These are phyloP conservation scores for Enteromius argenteus DNA, from an alignment of 2,797 vertebrate species.

Conservation along the genomic window DNA sequence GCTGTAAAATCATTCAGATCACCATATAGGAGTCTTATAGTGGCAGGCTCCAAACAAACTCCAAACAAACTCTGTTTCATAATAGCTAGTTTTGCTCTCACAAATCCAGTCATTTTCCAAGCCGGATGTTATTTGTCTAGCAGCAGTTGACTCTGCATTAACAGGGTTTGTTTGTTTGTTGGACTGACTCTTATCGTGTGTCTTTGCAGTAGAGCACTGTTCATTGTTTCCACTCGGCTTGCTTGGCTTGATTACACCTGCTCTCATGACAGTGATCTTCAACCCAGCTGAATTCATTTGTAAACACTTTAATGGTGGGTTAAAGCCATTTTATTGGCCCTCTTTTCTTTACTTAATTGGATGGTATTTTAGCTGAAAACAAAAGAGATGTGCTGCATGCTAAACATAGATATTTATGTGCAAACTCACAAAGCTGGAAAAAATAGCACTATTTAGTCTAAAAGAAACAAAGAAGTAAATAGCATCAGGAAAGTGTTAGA, in stretches of 20 bases:
- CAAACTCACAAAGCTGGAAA: not conserved
- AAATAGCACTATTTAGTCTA: not conserved
- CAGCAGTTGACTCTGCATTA: not conserved
- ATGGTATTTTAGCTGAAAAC: conserved; percentile 35
- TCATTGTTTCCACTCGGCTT: conserved; percentile 13
- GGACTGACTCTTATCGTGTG: not conserved
- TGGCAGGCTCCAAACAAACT: no score
- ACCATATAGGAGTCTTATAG: not conserved
- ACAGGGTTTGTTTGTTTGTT: no score
- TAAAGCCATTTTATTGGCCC: conserved; percentile 31
- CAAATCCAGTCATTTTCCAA: not conserved
- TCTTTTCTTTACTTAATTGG: conserved; percentile 39
- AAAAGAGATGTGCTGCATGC: conserved; percentile 29
- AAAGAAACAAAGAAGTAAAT: not conserved
- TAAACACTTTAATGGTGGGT: conserved; percentile 32
- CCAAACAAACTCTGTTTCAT: not conserved
- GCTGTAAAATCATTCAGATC: not conserved
- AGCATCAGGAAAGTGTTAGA: not conserved
- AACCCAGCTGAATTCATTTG: conserved; percentile 16
- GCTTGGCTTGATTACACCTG: conserved; percentile 28
- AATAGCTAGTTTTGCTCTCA: not conserved
- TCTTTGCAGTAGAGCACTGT: conserved; percentile 1
- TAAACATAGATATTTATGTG: conserved; percentile 6
- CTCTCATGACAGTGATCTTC: conserved; percentile 24
- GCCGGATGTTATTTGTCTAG: not conserved